Evolutionary conservation across 2,888 invertebrate genomes (phyloP).

Genomic region (Zygothrica quintamaculata): DNA sequence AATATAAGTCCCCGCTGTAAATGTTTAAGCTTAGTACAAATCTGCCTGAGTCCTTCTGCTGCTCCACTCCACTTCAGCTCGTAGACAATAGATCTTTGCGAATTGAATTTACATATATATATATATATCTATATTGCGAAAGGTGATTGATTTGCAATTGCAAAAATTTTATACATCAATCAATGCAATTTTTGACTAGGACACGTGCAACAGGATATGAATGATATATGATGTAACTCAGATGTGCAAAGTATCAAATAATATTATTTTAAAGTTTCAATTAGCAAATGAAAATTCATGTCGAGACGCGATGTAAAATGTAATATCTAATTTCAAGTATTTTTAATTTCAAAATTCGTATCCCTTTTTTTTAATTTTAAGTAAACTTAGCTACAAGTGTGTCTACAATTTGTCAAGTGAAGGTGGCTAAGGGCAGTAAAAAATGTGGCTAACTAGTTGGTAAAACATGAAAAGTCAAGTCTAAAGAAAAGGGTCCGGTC

Average conservation of each 20-base stretch:
- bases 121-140: constrained; percentile 22
- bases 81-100: too few species aligned
- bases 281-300: constrained; percentile 47
- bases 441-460: constrained; percentile 37
- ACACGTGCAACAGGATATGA: constrained; percentile 53
- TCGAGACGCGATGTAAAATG: constrained; percentile 10
- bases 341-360: constrained; percentile 1
- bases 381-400: constrained; percentile 2
- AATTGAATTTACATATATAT: not conserved
- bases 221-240: constrained; percentile 65
- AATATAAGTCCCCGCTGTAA: too few species aligned
- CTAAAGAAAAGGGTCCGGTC: constrained; percentile 32
- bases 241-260: constrained; percentile 44
- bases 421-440: too few species aligned
- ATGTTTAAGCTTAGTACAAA: too few species aligned
- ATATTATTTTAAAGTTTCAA: constrained; percentile 41
- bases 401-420: constrained; percentile 62
- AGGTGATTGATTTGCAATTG: constrained; percentile 68
- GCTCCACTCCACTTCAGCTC: too few species aligned
- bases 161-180: constrained; percentile 50
- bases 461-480: constrained; percentile 7
- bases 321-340: constrained; percentile 32
- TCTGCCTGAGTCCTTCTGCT: too few species aligned
- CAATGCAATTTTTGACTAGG: constrained; percentile 48
- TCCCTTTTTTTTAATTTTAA: constrained; percentile 25